Conservation (phyloP, 2,797 vertebrate genomes). For the Odontamblyopus rebecca region DNA sequence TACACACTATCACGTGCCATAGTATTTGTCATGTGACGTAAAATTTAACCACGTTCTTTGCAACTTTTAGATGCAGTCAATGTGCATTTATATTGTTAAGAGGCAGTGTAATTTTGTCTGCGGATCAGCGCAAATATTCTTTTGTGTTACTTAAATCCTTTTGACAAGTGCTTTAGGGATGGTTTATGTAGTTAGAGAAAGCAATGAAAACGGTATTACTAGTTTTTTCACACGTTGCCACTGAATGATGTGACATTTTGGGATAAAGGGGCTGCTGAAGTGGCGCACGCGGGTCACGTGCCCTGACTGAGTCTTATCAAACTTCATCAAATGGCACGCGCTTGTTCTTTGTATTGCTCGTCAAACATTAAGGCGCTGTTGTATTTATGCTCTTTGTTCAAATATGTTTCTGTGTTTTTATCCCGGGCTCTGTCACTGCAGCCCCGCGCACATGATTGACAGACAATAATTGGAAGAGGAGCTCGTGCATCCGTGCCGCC, state of each 20-base stretch:
- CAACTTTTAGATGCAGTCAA: no score
- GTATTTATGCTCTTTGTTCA: not conserved
- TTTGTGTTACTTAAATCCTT: not conserved
- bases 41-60: no score
- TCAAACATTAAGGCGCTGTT: not conserved
- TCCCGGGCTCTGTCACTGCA: not conserved
- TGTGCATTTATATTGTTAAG: no score
- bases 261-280: not conserved
- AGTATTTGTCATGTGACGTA: no score
- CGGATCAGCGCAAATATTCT: not conserved
- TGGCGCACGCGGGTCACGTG: not conserved
- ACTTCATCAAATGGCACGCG: slow-evolving; percentile 4
- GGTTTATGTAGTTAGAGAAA: not conserved
- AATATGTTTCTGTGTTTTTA: not conserved
- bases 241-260: not conserved
- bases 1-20: no score
- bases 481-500: slow-evolving; percentile 62
- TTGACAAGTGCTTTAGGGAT: not conserved
- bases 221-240: not conserved
- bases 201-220: not conserved
- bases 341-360: not conserved
- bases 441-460: slow-evolving; percentile 55
- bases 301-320: not conserved
- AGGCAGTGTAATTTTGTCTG: not conserved
- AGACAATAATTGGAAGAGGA: slow-evolving; percentile 66